These are phyloP conservation scores for Bombus haemorrhoidalis DNA, from an alignment of 1,140 invertebrate species.

Conservation along the genomic window DNA sequence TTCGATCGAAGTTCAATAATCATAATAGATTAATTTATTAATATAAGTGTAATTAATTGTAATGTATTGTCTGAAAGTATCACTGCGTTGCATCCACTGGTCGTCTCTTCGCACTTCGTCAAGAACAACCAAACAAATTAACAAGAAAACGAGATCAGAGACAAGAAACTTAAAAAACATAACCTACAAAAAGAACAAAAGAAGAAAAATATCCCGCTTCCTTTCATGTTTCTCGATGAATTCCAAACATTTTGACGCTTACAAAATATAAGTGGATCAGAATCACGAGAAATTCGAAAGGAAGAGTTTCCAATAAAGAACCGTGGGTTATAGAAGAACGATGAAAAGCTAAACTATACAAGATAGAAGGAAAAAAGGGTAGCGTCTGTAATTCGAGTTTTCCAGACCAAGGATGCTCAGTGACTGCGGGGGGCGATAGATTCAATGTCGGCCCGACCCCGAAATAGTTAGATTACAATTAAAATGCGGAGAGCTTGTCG, in stretches of 20 bases:
- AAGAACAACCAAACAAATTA: slow-evolving; percentile 10
- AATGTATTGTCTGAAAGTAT: slow-evolving; percentile 82
- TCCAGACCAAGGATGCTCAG: slow-evolving; percentile 78
- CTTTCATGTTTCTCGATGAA: slow-evolving; percentile 24
- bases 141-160: slow-evolving; percentile 21
- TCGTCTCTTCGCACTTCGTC: slow-evolving; percentile 59
- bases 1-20: slow-evolving; percentile 79
- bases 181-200: neutral
- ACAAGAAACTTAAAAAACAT: neutral
- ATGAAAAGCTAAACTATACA: neutral
- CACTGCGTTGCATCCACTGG: slow-evolving; percentile 79
- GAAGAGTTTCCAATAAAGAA: too few species aligned
- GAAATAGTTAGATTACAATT: slow-evolving; percentile 79
- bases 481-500: slow-evolving; percentile 72
- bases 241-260: slow-evolving; percentile 63
- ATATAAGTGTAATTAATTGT: slow-evolving; percentile 81
- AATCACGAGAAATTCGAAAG: slow-evolving; percentile 35
- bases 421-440: slow-evolving; percentile 75
- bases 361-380: neutral
- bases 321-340: neutral
- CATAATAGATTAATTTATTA: slow-evolving; percentile 80
- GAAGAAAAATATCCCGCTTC: neutral
- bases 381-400: slow-evolving; percentile 25
- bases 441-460: slow-evolving; percentile 69
- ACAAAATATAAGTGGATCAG: slow-evolving; percentile 68